Evolutionary conservation across 30 jellyfish, hydroid and myxozoan genomes (phyloP), one percentile per base, ranked within the genome.

Genomic region (Euphysa ruthae): DNA sequence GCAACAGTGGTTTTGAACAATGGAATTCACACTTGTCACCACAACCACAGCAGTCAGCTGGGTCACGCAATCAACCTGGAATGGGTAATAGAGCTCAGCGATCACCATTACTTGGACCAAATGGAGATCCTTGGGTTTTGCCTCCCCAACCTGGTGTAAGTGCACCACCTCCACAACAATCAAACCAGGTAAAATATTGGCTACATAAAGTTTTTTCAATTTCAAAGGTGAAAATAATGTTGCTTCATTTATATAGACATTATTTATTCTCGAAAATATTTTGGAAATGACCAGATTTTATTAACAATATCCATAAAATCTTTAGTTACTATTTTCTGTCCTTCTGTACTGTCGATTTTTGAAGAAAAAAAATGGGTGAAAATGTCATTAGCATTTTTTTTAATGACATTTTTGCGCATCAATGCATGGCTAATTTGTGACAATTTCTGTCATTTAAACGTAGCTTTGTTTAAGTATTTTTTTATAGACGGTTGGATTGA

Each of bases 91-190:
- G 92, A 30, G 80, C 85, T 6, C 93, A 92, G 10, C 66, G 93
- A 16, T 79, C 94, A 16, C 98, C 98, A 0, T 54, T 88, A 28
- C 73, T 88, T 49, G 82, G 83, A 60, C 94, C 94, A 7, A 77
- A 68, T 46, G 94, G 87, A n/a, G 98, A 88, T 29, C 94, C 94
- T 4, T 88, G 98, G 98, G 83, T 86, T 2, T 43, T 61, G 27
- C 93, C 92, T 32, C 91, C 79, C 77, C 58, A 66, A 52, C 32
- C 71, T 60, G 70, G 54, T 4, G 82, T 60, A 26, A 72, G 52
- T 29, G 61, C 85, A 44, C 81, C 50, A 38, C n/a, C n/a, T n/a
- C n/a, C n/a, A n/a, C n/a, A n/a, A n/a, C 74, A 42, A 19, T n/a
- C 28, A 31, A 44, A 58, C 71, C 78, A 62, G 51, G 44, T 16